Percentiles rank a stretch among this genome's conserved stretches.
Evolutionary conservation across 2,797 vertebrate species (phyloP).

Genomic region (Staurois parvus): DNA sequence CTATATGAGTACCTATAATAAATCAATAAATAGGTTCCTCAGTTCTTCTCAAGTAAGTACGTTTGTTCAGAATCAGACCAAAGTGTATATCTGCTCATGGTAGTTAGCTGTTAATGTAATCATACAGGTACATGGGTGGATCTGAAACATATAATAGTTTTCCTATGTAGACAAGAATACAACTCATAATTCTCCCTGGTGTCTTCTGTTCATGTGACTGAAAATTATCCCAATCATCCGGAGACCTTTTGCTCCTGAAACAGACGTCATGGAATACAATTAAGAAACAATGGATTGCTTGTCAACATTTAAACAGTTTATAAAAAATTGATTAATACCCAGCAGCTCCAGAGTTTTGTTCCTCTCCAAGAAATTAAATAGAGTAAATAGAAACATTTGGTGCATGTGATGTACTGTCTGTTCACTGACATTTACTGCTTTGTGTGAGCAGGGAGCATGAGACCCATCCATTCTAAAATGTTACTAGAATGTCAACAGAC

Average conservation of each 20-base stretch:
- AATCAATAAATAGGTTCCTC: too few species aligned
- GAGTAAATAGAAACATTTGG: constrained; percentile 47
- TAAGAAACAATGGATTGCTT: constrained; percentile 39
- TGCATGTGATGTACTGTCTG: constrained; percentile 41
- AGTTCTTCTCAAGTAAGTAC: too few species aligned
- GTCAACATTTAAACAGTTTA: constrained; percentile 42
- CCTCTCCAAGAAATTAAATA: constrained; percentile 1
- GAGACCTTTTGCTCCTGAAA: constrained; percentile 46
- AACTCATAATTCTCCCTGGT: not conserved
- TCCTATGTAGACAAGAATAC: not conserved
- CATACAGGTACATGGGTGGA: too few species aligned
- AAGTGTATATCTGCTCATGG: too few species aligned
- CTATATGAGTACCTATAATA: too few species aligned
- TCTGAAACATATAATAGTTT: not conserved
- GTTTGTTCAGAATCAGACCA: too few species aligned
- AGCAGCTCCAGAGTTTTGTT: constrained; percentile 3
- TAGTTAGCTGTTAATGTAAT: too few species aligned
- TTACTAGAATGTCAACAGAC: constrained; percentile 35
- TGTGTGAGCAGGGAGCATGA: constrained; percentile 2
- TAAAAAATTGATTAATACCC: constrained; percentile 45
- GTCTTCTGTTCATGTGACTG: not conserved
- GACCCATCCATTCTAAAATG: constrained; percentile 21
- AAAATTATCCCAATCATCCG: not conserved
- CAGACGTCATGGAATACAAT: constrained; percentile 36
- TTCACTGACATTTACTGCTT: constrained; percentile 48